Conservation (phyloP, 2,113 vertebrate species). For the Isurus oxyrinchus region DNA sequence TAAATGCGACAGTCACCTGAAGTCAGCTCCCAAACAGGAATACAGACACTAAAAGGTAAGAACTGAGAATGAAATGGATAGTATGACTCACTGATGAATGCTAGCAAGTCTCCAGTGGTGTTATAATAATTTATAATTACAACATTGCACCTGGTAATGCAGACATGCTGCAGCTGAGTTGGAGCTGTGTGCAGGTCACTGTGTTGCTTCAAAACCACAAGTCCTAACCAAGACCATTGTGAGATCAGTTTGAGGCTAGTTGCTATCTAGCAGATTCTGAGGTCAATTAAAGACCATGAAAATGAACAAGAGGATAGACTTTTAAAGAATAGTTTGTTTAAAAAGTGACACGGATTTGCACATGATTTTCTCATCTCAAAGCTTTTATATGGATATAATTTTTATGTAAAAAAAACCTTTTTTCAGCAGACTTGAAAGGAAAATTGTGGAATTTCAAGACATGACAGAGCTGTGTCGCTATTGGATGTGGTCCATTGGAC, state of each 20-base stretch:
- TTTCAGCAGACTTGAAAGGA: background rate
- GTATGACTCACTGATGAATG: background rate
- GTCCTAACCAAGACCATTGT: background rate
- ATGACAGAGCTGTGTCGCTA: background rate
- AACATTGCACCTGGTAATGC: background rate
- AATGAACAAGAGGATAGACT: background rate
- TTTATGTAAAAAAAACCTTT: background rate
- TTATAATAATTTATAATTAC: background rate
- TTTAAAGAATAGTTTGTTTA: background rate
- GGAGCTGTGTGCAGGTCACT: background rate
- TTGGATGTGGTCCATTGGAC: background rate
- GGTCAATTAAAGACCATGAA: background rate
- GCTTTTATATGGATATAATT: background rate
- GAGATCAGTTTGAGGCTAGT: background rate
- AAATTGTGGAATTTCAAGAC: background rate
- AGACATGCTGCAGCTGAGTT: background rate
- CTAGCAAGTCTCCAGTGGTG: background rate
- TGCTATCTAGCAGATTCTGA: background rate
- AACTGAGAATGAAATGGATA: background rate
- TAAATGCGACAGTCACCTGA: background rate
- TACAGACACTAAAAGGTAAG: background rate
- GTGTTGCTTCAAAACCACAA: background rate
- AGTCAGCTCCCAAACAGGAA: background rate
- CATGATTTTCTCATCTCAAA: background rate
- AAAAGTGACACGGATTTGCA: background rate